phyloP scores from a whole-genome alignment of 2,113 vertebrate genomes.

The Galemys pyrenaicus region DNA sequence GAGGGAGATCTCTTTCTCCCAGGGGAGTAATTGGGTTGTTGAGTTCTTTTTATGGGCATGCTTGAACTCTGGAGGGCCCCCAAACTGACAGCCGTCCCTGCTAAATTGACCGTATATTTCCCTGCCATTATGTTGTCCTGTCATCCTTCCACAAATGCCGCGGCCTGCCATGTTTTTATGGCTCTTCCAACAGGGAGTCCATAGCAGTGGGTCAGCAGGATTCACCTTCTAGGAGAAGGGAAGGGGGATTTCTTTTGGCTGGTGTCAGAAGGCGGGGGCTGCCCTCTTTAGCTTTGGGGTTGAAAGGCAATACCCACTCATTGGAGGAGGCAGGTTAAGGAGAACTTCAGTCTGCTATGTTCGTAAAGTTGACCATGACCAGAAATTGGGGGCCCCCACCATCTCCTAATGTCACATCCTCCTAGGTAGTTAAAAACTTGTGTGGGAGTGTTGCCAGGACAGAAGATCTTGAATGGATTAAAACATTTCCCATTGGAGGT shows the following conservation, averaged over 20 bases:
- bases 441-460: not conserved
- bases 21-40: conserved; percentile 10
- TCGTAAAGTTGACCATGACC: not conserved
- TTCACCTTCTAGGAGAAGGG: conserved; percentile 1
- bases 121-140: conserved; percentile 9
- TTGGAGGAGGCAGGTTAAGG: not conserved
- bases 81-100: conserved; percentile 51
- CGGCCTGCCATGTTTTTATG: conserved; percentile 54
- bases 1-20: conserved; percentile 53
- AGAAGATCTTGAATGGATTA: conserved; percentile 13
- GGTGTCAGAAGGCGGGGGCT: conserved; percentile 44
- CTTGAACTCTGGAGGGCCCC: conserved; percentile 67
- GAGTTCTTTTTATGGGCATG: conserved; percentile 49
- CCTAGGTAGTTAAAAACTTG: not conserved
- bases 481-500: not conserved
- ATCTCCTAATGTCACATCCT: conserved; percentile 6
- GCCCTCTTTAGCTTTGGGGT: not conserved
- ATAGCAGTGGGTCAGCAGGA: not conserved
- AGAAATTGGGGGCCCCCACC: not conserved
- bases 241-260: not conserved
- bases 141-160: not conserved
- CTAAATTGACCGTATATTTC: conserved; percentile 20
- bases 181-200: not conserved
- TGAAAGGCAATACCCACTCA: not conserved
- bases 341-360: not conserved